These are phyloP conservation scores for Cyphomyrus discorhynchus DNA, from an alignment of 2,113 vertebrate genomes.

Conservation along the genomic window DNA sequence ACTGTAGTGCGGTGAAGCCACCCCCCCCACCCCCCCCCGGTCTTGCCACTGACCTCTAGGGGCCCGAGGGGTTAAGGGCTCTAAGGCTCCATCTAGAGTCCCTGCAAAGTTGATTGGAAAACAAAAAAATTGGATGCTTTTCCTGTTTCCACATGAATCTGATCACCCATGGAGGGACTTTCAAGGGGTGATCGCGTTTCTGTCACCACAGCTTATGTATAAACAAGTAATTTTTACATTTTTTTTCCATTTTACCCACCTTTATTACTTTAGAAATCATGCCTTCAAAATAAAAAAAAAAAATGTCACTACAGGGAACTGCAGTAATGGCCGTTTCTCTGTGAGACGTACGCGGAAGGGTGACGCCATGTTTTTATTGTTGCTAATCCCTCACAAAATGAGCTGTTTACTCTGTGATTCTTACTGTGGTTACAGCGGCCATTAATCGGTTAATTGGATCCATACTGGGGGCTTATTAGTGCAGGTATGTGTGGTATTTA, in stretches of 20 bases:
- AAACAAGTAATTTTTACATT: background rate
- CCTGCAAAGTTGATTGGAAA: background rate
- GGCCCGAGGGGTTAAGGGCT: background rate
- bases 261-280: background rate
- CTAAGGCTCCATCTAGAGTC: background rate
- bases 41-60: background rate
- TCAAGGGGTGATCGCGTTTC: background rate
- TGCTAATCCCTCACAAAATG: background rate
- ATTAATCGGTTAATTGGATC: background rate
- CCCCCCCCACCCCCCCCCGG: background rate
- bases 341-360: background rate
- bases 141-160: background rate
- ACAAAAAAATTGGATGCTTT: background rate
- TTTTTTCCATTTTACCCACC: background rate
- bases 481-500: background rate
- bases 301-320: background rate
- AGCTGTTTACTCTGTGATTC: background rate
- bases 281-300: background rate
- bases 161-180: no score
- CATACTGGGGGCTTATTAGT: background rate
- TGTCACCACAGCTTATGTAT: background rate
- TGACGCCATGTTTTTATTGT: background rate
- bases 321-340: background rate
- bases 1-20: background rate
- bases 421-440: background rate